Conservation (phyloP, 2,113 vertebrate species). For the Gadus macrocephalus region DNA sequence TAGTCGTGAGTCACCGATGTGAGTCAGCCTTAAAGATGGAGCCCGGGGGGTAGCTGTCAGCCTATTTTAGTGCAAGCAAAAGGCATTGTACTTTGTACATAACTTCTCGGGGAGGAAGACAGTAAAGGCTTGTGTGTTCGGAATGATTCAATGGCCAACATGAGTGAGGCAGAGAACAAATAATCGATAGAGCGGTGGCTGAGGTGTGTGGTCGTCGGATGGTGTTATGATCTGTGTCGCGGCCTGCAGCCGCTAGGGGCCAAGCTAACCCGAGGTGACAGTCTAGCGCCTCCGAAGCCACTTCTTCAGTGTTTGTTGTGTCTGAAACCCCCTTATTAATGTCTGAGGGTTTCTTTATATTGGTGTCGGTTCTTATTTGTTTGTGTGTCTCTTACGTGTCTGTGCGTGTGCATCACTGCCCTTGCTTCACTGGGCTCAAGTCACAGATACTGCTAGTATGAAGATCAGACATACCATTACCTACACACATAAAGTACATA, state of each 20-base stretch:
- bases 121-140: neutral
- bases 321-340: neutral
- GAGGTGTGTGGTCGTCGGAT: neutral
- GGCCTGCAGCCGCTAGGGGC: neutral
- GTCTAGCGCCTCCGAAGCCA: too few relatives aligned
- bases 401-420: constrained; percentile 1
- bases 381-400: constrained; percentile 5
- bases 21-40: neutral
- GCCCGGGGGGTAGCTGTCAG: neutral
- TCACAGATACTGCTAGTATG: too few relatives aligned
- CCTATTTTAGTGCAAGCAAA: neutral
- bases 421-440: too few relatives aligned
- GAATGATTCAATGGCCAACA: neutral
- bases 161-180: neutral
- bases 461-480: too few relatives aligned
- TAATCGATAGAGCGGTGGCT: neutral
- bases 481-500: neutral
- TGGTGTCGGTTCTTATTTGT: neutral
- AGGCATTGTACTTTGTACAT: neutral
- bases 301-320: too few relatives aligned
- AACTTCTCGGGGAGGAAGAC: neutral
- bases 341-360: neutral
- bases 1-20: neutral
- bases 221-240: neutral
- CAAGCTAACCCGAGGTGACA: neutral